Conservation (phyloP, 2,888 invertebrate genomes). For the Amiota minor region DNA sequence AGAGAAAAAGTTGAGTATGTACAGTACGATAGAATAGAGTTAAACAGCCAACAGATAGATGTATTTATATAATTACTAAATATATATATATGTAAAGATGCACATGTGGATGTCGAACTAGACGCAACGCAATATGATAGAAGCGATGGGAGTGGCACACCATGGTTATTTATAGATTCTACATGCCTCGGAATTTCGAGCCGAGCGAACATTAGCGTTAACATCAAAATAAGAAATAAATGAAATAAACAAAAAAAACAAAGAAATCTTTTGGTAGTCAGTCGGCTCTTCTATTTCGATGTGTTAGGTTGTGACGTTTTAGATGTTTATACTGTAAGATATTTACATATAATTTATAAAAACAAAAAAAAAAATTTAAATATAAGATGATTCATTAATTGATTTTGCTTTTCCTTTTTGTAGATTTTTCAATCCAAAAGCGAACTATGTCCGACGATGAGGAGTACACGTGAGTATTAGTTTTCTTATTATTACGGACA, state of each 20-base stretch:
- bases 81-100: neutral
- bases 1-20: too few species aligned
- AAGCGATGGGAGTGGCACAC: neutral
- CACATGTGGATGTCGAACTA: neutral
- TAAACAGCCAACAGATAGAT: too few species aligned
- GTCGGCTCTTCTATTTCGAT: conserved; percentile 20
- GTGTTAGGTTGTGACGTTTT: neutral
- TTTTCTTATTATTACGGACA: too few species aligned
- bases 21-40: too few species aligned
- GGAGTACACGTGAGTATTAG: conserved; percentile 92
- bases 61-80: neutral
- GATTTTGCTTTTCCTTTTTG: conserved; percentile 67
- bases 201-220: conserved; percentile 1
- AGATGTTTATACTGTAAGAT: neutral
- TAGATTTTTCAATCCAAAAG: conserved; percentile 77
- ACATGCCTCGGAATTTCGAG: too few species aligned
- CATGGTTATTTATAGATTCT: neutral
- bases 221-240: neutral
- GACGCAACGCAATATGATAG: conserved; percentile 1
- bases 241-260: too few species aligned
- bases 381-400: neutral
- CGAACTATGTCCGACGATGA: conserved; percentile 95
- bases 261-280: conserved; percentile 16
- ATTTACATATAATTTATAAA: neutral
- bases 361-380: neutral